Conservation (phyloP, 2,113 vertebrate species). For the Tychaedon coryphoeus region DNA sequence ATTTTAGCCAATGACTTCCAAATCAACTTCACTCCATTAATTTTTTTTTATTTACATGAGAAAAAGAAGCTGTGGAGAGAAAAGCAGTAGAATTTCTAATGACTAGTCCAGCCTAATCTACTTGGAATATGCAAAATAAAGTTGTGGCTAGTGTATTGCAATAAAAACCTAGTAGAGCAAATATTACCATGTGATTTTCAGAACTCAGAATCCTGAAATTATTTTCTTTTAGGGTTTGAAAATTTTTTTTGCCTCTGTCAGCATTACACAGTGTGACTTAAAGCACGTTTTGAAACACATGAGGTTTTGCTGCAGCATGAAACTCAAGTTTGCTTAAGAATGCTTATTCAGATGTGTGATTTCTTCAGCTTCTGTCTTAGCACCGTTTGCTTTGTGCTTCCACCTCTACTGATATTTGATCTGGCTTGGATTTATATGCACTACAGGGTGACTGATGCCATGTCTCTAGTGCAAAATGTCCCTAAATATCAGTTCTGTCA, state of each 20-base stretch:
- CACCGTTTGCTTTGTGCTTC: neutral
- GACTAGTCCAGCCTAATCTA: neutral
- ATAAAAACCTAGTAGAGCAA: neutral
- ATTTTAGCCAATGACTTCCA: neutral
- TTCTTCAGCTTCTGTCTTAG: neutral
- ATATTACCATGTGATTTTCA: neutral
- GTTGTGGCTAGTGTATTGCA: neutral
- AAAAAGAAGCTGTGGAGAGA: neutral
- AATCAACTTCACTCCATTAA: neutral
- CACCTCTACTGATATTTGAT: neutral
- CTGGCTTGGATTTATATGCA: neutral
- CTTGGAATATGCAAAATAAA: neutral
- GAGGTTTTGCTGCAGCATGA: neutral
- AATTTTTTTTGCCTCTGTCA: neutral
- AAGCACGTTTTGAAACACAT: neutral
- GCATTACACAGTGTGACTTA: neutral
- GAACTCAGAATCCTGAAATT: neutral
- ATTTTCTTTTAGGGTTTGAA: neutral
- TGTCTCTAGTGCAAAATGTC: neutral
- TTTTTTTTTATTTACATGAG: neutral
- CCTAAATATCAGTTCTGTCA: neutral
- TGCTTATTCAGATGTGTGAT: neutral
- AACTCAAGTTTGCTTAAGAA: neutral
- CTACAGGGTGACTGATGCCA: neutral
- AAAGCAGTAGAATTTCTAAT: neutral